Percentiles rank a stretch among this genome's conserved stretches.
Evolutionary conservation across 2,888 invertebrate genomes (phyloP).

Genomic region (Conchocele bisecta): DNA sequence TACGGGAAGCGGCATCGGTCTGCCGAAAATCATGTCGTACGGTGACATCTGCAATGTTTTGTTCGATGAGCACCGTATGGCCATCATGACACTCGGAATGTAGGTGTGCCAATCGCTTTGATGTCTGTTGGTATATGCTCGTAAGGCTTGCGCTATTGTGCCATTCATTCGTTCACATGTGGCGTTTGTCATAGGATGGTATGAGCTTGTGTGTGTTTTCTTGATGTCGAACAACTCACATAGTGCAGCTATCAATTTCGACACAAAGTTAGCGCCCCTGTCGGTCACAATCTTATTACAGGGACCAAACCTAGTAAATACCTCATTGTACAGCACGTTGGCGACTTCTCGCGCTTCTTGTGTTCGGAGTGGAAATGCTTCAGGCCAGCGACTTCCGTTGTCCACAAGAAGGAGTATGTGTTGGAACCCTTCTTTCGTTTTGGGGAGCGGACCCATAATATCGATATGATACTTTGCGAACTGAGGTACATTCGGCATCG

Average conservation of each 20-base stretch:
- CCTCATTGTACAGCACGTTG: slow-evolving; percentile 13
- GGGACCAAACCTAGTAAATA: slow-evolving; percentile 19
- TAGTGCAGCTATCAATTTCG: slow-evolving; percentile 12
- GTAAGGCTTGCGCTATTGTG: slow-evolving; percentile 33
- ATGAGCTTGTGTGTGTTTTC: neutral
- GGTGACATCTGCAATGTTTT: slow-evolving; percentile 49
- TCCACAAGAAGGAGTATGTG: slow-evolving; percentile 19
- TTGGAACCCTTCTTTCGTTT: slow-evolving; percentile 8
- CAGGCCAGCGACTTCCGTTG: neutral
- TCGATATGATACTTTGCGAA: slow-evolving; percentile 16
- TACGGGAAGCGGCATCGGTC: slow-evolving; percentile 21
- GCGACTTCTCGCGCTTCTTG: slow-evolving; percentile 26
- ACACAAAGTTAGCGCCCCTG: slow-evolving; percentile 27
- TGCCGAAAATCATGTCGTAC: slow-evolving; percentile 37
- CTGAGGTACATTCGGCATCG: slow-evolving; percentile 5
- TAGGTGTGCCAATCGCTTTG: slow-evolving; percentile 41
- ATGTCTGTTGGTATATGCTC: slow-evolving; percentile 36
- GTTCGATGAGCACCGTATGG: slow-evolving; percentile 37
- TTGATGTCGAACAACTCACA: slow-evolving; percentile 24
- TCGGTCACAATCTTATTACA: slow-evolving; percentile 7
- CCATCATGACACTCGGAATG: slow-evolving; percentile 51
- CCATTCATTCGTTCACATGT: slow-evolving; percentile 38
- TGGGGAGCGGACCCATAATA: slow-evolving; percentile 16
- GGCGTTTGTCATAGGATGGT: slow-evolving; percentile 41
- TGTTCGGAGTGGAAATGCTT: slow-evolving; percentile 11